Evolutionary conservation across 2,797 vertebrate genomes (phyloP), one percentile per base, ranked within the genome.

Genomic region (Cyprinella venusta): DNA sequence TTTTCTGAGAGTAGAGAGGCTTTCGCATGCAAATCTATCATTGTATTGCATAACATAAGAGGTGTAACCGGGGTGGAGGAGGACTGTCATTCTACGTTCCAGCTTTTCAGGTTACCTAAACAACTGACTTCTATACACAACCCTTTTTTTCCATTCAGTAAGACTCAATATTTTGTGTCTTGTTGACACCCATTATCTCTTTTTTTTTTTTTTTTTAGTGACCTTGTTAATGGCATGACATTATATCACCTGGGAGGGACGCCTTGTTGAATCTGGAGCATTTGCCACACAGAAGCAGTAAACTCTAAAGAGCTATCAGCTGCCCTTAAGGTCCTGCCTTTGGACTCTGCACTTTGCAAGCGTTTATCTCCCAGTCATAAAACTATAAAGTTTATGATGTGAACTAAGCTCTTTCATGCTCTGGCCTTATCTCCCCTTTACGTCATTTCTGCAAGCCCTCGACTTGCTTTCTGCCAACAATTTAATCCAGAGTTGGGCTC

Each of bases 351-450:
- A 81, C 86, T 77, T n/a, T 79, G 54, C 54, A 69, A 52, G 13
- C 42, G 54, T 76, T 83, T 61, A 81, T 88, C 79, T 76, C 63
- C 78, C 40, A 54, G 79, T 79, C 81, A 79, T 88, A 88, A 90
- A 88, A 42, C 83, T 79, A 87, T 89, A 88, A 89, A 87, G 33
- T 76, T 68, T 52, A 68, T 45, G 54, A 79, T 79, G 52, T 77
- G 45, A 85, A 81, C 50, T 76, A 70, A 88, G 70, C 70, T 79
- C 67, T 76, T 85, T 87, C 67, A 87, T 80, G 74, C 54, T 71
- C 33, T 18, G 38, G 61, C 54, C 68, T 84, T 86, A 88, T 83
- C 79, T 81, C 24, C 68, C 72, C 64, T 67, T 26, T 70, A 85
- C 79, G 69, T 83, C 40, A 81, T 83, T 61, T 61, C 63, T 80